Evolutionary conservation across 2,113 vertebrate species (phyloP).

Genomic region (Xyrauchen texanus): DNA sequence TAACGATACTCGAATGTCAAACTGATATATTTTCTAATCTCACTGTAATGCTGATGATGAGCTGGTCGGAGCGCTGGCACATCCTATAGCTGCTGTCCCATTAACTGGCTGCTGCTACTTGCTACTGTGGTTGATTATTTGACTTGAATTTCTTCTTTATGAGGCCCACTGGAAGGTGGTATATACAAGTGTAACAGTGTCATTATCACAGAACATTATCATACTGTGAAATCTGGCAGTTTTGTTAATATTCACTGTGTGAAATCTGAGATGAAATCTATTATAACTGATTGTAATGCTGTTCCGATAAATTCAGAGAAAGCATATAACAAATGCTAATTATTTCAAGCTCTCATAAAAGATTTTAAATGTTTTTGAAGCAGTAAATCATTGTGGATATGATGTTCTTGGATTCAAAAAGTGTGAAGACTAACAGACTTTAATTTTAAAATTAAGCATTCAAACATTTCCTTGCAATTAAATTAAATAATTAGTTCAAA

Average conservation of each 20-base stretch:
- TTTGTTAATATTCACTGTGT: slow-evolving; percentile 3
- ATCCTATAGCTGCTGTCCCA: slow-evolving; percentile 28
- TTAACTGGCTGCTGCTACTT: slow-evolving; percentile 22
- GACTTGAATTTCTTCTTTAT: slow-evolving; percentile 24
- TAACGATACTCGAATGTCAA: slow-evolving; percentile 52
- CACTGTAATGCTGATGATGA: neutral
- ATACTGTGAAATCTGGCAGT: neutral
- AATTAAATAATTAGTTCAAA: too few relatives aligned
- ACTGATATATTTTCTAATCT: slow-evolving; percentile 41
- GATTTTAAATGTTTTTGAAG: neutral
- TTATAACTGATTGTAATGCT: neutral
- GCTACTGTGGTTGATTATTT: neutral
- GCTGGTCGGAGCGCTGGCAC: slow-evolving; percentile 11
- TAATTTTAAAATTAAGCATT: too few relatives aligned
- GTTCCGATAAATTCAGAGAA: neutral
- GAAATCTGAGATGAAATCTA: neutral
- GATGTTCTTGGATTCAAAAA: neutral
- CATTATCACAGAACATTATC: neutral
- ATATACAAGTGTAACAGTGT: neutral
- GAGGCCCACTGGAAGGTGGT: slow-evolving; percentile 13
- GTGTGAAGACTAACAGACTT: neutral
- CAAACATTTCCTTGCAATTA: too few relatives aligned
- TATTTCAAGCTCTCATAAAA: neutral
- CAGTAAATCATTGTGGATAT: neutral
- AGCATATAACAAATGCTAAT: neutral